Conservation (phyloP, 2,797 vertebrate species). For the Molothrus ater region DNA sequence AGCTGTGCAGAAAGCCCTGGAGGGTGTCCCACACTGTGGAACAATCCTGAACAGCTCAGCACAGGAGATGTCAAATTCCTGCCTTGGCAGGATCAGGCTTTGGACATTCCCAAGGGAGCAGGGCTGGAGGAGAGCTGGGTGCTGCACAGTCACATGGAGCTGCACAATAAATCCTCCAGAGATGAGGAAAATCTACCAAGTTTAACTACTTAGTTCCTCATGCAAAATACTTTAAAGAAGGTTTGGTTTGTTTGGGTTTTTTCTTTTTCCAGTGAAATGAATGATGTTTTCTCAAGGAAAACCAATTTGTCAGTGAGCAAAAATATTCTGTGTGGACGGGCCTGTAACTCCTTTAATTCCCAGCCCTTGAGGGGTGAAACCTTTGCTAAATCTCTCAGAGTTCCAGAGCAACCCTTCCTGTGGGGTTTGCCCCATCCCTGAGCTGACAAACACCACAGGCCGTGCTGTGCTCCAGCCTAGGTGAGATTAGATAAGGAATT, state of each 20-base stretch:
- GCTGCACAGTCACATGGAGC: not conserved
- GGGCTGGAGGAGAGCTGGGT: not conserved
- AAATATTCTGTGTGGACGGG: constrained; percentile 51
- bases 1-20: not conserved
- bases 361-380: constrained; percentile 49
- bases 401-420: constrained; percentile 42
- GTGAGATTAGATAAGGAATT: constrained; percentile 73
- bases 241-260: not conserved
- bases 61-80: not conserved
- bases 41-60: not conserved
- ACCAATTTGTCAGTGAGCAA: constrained; percentile 60
- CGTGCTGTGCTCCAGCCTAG: constrained; percentile 66
- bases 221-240: not conserved
- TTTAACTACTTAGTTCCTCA: not conserved
- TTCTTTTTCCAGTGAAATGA: not conserved
- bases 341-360: constrained; percentile 55
- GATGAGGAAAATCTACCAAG: not conserved
- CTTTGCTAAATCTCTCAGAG: constrained; percentile 66
- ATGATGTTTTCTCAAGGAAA: constrained; percentile 6
- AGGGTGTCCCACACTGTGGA: not conserved
- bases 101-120: not conserved
- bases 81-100: not conserved
- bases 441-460: constrained; percentile 65
- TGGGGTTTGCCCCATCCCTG: constrained; percentile 58
- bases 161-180: not conserved